These are phyloP conservation scores for Gonioctena quinquepunctata DNA, from an alignment of 1,140 invertebrate genomes.

Conservation along the genomic window DNA sequence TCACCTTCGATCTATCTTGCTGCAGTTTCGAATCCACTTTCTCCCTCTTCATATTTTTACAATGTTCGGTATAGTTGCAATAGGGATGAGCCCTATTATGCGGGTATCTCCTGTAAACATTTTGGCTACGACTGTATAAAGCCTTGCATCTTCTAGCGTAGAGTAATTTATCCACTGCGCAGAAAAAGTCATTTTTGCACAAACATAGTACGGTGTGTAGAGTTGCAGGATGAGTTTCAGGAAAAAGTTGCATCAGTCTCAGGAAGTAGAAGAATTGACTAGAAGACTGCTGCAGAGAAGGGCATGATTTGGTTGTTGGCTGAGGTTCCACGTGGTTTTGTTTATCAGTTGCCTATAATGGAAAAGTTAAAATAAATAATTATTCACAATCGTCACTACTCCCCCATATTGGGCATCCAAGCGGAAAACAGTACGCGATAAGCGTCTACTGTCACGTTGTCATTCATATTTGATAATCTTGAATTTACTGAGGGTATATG, in stretches of 20 bases:
- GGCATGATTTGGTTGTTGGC: neutral
- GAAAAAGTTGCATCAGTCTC: slow-evolving; percentile 52
- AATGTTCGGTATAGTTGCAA: neutral
- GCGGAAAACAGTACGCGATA: too few species aligned
- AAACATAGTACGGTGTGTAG: slow-evolving; percentile 46
- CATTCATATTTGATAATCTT: too few species aligned
- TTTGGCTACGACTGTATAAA: slow-evolving; percentile 24
- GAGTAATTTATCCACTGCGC: slow-evolving; percentile 49
- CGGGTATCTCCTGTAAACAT: neutral
- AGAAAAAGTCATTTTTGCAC: slow-evolving; percentile 49
- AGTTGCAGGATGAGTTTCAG: slow-evolving; percentile 49
- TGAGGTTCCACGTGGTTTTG: neutral
- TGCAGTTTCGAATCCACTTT: neutral
- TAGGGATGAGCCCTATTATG: neutral
- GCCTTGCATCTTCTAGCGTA: slow-evolving; percentile 47
- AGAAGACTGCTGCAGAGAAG: slow-evolving; percentile 33
- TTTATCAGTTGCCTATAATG: neutral
- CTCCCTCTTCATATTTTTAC: neutral
- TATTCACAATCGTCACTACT: too few species aligned
- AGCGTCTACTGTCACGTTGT: too few species aligned
- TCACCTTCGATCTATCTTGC: neutral
- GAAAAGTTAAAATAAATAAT: too few species aligned
- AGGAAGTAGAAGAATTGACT: slow-evolving; percentile 51
- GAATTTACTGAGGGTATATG: too few species aligned
- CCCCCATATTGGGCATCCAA: too few species aligned